phyloP scores from a whole-genome alignment of 2,113 vertebrate genomes.

The Xiphophorus couchianus region DNA sequence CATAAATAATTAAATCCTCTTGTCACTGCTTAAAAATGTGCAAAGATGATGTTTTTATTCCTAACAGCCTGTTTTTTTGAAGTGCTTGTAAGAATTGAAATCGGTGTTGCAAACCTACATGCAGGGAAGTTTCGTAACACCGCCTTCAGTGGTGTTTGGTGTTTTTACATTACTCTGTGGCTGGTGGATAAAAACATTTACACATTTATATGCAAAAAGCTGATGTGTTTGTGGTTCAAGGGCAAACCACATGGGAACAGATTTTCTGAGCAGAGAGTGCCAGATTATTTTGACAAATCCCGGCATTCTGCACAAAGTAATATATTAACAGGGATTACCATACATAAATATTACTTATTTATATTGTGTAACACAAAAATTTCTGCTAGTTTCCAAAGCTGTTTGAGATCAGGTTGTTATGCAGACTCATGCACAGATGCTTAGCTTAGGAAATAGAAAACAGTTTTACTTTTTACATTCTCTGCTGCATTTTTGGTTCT shows the following conservation, averaged over 20 bases:
- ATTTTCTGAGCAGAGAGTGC: neutral
- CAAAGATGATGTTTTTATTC: neutral
- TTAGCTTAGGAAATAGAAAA: neutral
- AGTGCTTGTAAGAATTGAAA: neutral
- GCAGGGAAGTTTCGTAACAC: neutral
- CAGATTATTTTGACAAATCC: slow-evolving; percentile 1
- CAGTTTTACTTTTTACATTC: neutral
- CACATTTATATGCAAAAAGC: neutral
- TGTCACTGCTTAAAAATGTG: neutral
- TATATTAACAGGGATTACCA: neutral
- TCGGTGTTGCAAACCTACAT: neutral
- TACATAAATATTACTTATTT: neutral
- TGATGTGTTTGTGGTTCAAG: neutral
- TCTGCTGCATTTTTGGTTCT: neutral
- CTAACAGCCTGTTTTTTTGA: neutral
- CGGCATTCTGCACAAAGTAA: neutral
- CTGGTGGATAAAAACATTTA: neutral
- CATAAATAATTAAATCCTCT: neutral
- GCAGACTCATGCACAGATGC: neutral
- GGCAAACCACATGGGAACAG: neutral
- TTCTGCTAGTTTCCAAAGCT: neutral
- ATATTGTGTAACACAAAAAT: neutral
- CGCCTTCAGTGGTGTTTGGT: neutral
- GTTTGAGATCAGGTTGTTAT: neutral
- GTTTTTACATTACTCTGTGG: neutral